phyloP scores from a whole-genome alignment of 1,140 invertebrate species.

The Drosophila arizonae region DNA sequence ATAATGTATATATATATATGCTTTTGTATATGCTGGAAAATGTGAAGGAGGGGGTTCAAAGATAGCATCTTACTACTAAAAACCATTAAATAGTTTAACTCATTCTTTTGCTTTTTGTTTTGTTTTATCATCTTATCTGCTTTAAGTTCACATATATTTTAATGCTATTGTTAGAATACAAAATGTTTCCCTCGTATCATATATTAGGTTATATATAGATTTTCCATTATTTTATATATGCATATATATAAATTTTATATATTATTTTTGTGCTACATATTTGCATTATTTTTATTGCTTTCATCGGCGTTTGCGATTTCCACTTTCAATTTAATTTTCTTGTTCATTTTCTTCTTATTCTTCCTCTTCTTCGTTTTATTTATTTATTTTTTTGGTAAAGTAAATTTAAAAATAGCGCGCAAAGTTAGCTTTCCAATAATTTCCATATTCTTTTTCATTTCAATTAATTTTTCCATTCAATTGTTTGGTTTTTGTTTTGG shows the following conservation, averaged over 20 bases:
- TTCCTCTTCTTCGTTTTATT: not conserved
- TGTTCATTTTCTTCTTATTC: constrained; percentile 2
- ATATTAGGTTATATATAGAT: constrained; percentile 10
- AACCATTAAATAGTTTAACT: constrained; percentile 71
- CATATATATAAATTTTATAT: constrained; percentile 12
- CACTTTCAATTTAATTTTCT: constrained; percentile 7
- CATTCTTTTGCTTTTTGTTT: constrained; percentile 19
- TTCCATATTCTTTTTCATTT: constrained; percentile 7
- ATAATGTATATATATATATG: constrained; percentile 29
- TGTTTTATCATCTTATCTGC: constrained; percentile 28
- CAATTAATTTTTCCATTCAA: constrained; percentile 7
- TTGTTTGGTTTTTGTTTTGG: constrained; percentile 51
- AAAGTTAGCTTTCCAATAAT: constrained; percentile 14
- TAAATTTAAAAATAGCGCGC: constrained; percentile 30
- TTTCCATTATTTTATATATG: constrained; percentile 30
- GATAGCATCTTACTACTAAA: constrained; percentile 51
- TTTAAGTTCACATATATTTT: constrained; percentile 45
- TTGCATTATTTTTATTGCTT: constrained; percentile 58
- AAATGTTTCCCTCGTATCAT: constrained; percentile 41
- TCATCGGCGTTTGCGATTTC: constrained; percentile 42
- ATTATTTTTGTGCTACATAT: constrained; percentile 55
- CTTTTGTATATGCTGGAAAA: constrained; percentile 33
- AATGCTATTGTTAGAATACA: constrained; percentile 41
- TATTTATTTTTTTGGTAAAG: constrained; percentile 31
- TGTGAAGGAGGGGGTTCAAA: constrained; percentile 23